Base-by-base conservation (phyloP, 2,888 invertebrate genomes). In the Aphelenchoides bicaudatus region DNA sequence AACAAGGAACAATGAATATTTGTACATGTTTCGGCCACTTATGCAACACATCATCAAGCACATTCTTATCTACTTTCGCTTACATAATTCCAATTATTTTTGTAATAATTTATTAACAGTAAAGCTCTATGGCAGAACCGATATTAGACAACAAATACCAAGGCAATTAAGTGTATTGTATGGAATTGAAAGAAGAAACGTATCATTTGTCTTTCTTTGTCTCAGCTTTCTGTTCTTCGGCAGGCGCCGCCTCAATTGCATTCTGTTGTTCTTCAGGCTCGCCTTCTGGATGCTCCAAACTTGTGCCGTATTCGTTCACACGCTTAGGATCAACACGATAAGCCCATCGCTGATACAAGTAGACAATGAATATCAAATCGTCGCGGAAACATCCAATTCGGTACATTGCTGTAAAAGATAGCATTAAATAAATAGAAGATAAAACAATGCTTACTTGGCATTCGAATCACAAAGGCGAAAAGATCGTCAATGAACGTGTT, bases 401-500 rank as follows among this genome's bases (percentile, higher is more conserved):
- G 79, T 99, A 98, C 86, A 98, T 88, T 1, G 93, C n/a, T n/a
- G n/a, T n/a, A n/a, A n/a, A n/a, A n/a, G n/a, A n/a, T n/a, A n/a
- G n/a, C n/a, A n/a, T n/a, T n/a, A n/a, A n/a, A n/a, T n/a, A n/a
- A n/a, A n/a, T n/a, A n/a, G n/a, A n/a, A n/a, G n/a, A n/a, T n/a
- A n/a, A n/a, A n/a, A n/a, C n/a, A n/a, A n/a, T n/a, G n/a, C n/a
- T n/a, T n/a, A n/a, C n/a, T 96, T 28, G 98, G 98, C 98, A 98
- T 98, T 83, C 94, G 93, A 74, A 99, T 98, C 65, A 99, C 93
- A 84, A 99, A 98, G 60, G 98, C 98, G 84, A 99, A 98, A 75
- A 99, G 91, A 81, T 99, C 98, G 83, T 98, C 98, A 75, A 98
- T 96, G 82, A 98, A 98, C 23, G 98, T 98, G 81, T 98, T 98